A percentile compares a stretch with the other conserved stretches of the same genome.
Evolutionary conservation across 2,888 invertebrate genomes (phyloP).

Genomic region (Mechanitis mazaeus): DNA sequence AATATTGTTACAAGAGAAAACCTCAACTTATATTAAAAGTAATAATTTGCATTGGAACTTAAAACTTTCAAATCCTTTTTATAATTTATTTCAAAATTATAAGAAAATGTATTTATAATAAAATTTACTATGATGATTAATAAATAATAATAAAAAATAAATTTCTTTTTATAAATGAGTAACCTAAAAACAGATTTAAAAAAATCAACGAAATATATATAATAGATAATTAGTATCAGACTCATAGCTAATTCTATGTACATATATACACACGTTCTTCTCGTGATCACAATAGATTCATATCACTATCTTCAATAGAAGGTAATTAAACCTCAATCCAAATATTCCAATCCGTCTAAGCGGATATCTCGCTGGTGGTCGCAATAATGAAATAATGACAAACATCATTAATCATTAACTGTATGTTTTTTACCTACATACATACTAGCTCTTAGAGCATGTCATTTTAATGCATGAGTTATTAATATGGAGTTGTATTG

Average conservation of each 20-base stretch:
- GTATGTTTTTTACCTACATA: constrained; percentile 34
- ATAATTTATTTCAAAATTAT: too few species aligned
- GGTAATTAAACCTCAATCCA: constrained; percentile 73
- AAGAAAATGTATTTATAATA: too few species aligned
- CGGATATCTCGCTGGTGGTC: constrained; percentile 69
- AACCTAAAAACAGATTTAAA: constrained; percentile 12
- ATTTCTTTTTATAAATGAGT: too few species aligned
- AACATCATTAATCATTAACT: constrained; percentile 34
- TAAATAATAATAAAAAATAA: too few species aligned
- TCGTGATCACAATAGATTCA: constrained; percentile 39
- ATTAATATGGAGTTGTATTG: too few species aligned
- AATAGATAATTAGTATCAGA: constrained; percentile 11
- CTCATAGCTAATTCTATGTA: constrained; percentile 25
- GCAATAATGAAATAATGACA: constrained; percentile 52
- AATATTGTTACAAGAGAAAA: too few species aligned
- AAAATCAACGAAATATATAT: constrained; percentile 17
- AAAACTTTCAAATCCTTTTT: too few species aligned
- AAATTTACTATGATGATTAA: too few species aligned
- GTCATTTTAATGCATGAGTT: too few species aligned
- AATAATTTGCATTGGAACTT: too few species aligned
- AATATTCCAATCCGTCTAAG: constrained; percentile 54
- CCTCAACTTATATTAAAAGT: too few species aligned
- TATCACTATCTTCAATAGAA: constrained; percentile 64
- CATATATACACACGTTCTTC: constrained; percentile 21
- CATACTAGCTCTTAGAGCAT: constrained; percentile 32